phyloP scores from a whole-genome alignment of 2,797 vertebrate species.

The Esox masquinongy region DNA sequence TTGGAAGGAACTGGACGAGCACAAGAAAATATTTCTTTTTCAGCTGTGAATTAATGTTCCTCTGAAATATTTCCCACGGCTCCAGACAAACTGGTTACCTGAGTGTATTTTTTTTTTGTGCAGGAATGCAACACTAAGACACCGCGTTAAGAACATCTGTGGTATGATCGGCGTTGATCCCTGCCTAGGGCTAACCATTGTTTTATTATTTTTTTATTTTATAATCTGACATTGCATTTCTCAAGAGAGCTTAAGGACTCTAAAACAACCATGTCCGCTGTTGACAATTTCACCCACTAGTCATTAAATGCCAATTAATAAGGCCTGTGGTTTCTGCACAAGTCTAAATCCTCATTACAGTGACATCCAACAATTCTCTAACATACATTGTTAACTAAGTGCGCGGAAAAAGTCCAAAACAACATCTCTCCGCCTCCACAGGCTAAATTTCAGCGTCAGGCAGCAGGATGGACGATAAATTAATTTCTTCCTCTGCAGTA shows the following conservation, averaged over 20 bases:
- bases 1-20: background rate
- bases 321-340: slow-evolving; percentile 51
- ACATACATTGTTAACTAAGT: slow-evolving; percentile 48
- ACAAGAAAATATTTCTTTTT: slow-evolving; percentile 7
- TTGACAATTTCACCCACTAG: slow-evolving; percentile 56
- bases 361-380: slow-evolving; percentile 48
- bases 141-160: slow-evolving; percentile 32
- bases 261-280: slow-evolving; percentile 49
- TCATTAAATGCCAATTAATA: slow-evolving; percentile 66
- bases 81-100: slow-evolving; percentile 13
- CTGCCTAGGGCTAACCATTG: slow-evolving; percentile 45
- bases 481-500: slow-evolving; percentile 26
- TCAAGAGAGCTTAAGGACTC: slow-evolving; percentile 57
- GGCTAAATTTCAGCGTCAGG: slow-evolving; percentile 34
- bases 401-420: slow-evolving; percentile 42
- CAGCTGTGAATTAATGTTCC: slow-evolving; percentile 28
- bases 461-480: slow-evolving; percentile 30
- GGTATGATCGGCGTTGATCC: slow-evolving; percentile 58
- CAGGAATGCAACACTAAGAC: slow-evolving; percentile 36
- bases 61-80: slow-evolving; percentile 21
- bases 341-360: slow-evolving; percentile 45
- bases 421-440: slow-evolving; percentile 55
- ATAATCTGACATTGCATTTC: slow-evolving; percentile 51
- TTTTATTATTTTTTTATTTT: slow-evolving; percentile 39
- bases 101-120: slow-evolving; percentile 42